Base-by-base conservation (phyloP, 2,888 invertebrate species). In the Pyrgus malvae region DNA sequence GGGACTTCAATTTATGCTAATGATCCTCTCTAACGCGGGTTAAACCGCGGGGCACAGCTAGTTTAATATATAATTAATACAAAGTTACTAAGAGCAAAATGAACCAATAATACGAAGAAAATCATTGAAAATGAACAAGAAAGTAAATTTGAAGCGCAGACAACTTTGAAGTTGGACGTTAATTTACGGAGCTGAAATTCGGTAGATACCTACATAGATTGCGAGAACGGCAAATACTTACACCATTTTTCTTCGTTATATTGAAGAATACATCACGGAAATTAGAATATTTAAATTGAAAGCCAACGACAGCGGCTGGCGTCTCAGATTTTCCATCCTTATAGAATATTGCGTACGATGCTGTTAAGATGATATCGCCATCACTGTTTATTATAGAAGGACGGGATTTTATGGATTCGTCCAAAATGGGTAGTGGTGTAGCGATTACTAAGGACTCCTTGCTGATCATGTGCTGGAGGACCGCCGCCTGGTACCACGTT, bases 401-500 rank as follows among this genome's bases (percentile, higher is more conserved):
- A 64, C 63, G 62, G 0, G 72, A 61, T 19, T 65, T 57, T 16
- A 88, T 83, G 64, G 74, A 83, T 4, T 80, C 75, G 46, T 90
- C 90, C 12, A 90, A 63, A 2, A 81, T 73, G 0, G 87, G 88
- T 62, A 95, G 93, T 1, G 95, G 94, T 0, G 96, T 94, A 1
- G 95, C 93, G 68, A 95, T 94, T 0, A 96, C 96, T 68, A 96
- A 93, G 0, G 95, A 94, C 29, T 95, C 93, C 5, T 93, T 91
- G 68, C 96, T 95, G 37, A 94, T 92, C 70, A 94, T 92, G 74
- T 97, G 95, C 68, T 97, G 96, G 37, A 97, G 91, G 3, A 98
- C 96, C 0, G 98, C 97, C 59, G 96, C 94, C 76, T 95, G 95
- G 76, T 98, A 98, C 97, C 97, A 98, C 0, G 95, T 93, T 78